Percentiles rank a stretch among this genome's conserved stretches.
Evolutionary conservation across 2,888 invertebrate genomes (phyloP).

Genomic region (Lasioglossum figueresi): DNA sequence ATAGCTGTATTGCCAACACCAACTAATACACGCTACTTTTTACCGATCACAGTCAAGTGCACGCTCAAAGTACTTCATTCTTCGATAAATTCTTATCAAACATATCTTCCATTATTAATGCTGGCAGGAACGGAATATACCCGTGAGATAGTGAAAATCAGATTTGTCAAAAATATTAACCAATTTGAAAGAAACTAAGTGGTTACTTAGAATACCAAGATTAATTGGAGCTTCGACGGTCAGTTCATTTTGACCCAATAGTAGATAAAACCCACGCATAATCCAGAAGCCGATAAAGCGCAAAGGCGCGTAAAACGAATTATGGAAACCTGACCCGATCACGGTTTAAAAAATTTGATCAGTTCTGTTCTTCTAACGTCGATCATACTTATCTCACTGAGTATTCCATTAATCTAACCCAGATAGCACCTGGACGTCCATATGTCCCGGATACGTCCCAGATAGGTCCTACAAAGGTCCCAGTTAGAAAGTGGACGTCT

Average conservation of each 20-base stretch:
- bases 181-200: not conserved
- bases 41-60: not conserved
- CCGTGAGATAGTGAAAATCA: not conserved
- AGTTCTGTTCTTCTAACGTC: not conserved
- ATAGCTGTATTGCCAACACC: too few species aligned
- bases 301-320: not conserved
- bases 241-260: not conserved
- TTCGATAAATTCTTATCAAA: not conserved
- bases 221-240: not conserved
- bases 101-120: not conserved
- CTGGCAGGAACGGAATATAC: not conserved
- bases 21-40: too few species aligned
- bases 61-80: not conserved
- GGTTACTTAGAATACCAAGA: not conserved
- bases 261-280: not conserved
- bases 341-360: not conserved
- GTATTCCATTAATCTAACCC: not conserved
- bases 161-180: not conserved
- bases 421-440: too few species aligned
- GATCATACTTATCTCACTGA: not conserved
- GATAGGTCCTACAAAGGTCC: too few species aligned
- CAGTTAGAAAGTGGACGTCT: too few species aligned
- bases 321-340: conserved; percentile 20
- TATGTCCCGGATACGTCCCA: too few species aligned
- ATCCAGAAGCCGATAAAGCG: conserved; percentile 18